Evolutionary conservation across 1,140 invertebrate species (phyloP), one percentile per base, ranked within the genome.

Genomic region (Drosophila subobscura): DNA sequence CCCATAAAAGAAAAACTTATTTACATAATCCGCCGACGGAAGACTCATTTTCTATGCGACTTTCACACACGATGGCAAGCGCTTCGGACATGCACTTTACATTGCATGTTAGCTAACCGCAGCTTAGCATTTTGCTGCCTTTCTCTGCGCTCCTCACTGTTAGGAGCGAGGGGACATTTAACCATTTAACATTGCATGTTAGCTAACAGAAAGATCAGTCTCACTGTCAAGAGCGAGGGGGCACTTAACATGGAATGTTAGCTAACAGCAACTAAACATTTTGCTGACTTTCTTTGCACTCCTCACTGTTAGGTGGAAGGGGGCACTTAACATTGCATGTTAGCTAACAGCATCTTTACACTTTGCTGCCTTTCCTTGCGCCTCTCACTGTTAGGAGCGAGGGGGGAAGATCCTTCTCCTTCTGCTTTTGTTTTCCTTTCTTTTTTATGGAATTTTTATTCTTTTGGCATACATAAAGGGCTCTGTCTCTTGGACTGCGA

Each of bases 101-200:
- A 37, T 37, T 33, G 29, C 29, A 10, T 33, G 29, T 10, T 10
- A 33, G 29, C 29, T 33, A 33, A 33, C 29, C 8, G 7, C 7
- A 8, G 8, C 2, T 16, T 54, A 64, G 37, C 50, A 74, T 68
- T 73, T 73, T 44, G 23, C 14, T 7, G 50, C 52, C 46, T 3
- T 45, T 58, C 68, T 66, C 23, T 1, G 61, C 53, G 52, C 45
- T 72, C 55, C 65, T 71, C 72, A 67, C 5, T 23, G 70, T 70
- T 71, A 37, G 3, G 10, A 4, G 33, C 10, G 10, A 37, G 10
- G 37, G 20, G 2, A 20, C 16, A 20, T 20, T 20, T 37, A 37
- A 37, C 33, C 16, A 20, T 20, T 20, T 37, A 37, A 37, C 33
- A 37, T 37, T 10, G 29, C 29, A 33, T 33, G 29, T 10, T 10